A percentile compares a stretch with the other conserved stretches of the same genome.
phyloP scores from a whole-genome alignment of 2,797 vertebrate genomes.

The Pteronotus mesoamericanus region DNA sequence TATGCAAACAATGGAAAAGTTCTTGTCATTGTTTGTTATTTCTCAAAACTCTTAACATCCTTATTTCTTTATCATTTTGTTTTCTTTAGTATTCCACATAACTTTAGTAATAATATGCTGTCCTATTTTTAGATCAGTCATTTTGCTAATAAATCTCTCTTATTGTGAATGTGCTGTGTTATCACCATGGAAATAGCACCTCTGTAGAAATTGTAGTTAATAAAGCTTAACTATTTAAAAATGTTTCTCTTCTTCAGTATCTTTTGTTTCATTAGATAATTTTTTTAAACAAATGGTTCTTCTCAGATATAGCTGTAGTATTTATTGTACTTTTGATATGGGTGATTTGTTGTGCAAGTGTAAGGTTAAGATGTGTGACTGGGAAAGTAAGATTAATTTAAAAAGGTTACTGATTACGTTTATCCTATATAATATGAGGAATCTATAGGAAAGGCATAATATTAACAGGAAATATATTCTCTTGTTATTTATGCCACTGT shows the following conservation, averaged over 20 bases:
- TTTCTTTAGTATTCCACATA: conserved; percentile 23
- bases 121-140: conserved; percentile 33
- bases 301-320: background rate
- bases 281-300: conserved; percentile 11
- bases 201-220: conserved; percentile 31
- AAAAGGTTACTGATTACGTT: background rate
- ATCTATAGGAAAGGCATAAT: background rate
- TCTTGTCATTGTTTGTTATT: conserved; percentile 41
- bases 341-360: background rate
- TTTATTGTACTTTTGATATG: background rate
- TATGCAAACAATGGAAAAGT: conserved; percentile 20
- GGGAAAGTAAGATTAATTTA: conserved; percentile 10
- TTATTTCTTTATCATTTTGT: conserved; percentile 35
- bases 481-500: background rate
- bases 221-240: conserved; percentile 15
- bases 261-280: conserved; percentile 19
- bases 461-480: conserved; percentile 11
- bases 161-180: conserved; percentile 44
- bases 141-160: conserved; percentile 22
- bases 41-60: conserved; percentile 38
- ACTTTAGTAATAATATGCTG: background rate
- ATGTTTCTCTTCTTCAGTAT: background rate
- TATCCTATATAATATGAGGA: background rate
- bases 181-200: conserved; percentile 15
- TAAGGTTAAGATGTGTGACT: background rate